These are phyloP conservation scores for Blastomussa wellsi DNA, from an alignment of 92 coral and sea anemone genomes.

Conservation along the genomic window DNA sequence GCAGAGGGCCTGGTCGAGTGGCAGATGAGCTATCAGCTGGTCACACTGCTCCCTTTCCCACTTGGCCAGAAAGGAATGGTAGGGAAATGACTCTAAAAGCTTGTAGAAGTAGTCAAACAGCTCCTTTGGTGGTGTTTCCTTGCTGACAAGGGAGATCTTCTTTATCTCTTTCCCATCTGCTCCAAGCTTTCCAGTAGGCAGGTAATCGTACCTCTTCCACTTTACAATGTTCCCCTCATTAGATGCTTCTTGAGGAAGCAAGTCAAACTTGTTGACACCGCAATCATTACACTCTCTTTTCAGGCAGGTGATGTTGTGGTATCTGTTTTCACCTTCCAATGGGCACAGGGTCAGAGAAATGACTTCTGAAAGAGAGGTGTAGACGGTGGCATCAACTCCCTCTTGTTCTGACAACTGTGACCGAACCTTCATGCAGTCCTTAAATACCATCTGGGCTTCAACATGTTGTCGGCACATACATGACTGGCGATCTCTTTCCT, in stretches of 20 bases:
- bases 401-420: no score
- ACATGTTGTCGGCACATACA: slow-evolving; percentile 16
- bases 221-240: no score
- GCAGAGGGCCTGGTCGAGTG: slow-evolving; percentile 17
- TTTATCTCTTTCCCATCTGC: slow-evolving; percentile 38
- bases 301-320: neutral
- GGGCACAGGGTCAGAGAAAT: neutral
- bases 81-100: slow-evolving; percentile 4
- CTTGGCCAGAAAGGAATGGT: slow-evolving; percentile 36
- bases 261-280: neutral
- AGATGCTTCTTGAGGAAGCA: neutral
- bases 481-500: slow-evolving; percentile 4
- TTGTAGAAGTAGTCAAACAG: slow-evolving; percentile 20
- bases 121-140: slow-evolving; percentile 25
- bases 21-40: slow-evolving; percentile 17
- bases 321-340: neutral
- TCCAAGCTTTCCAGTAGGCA: slow-evolving; percentile 17
- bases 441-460: slow-evolving; percentile 11
- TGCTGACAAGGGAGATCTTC: slow-evolving; percentile 21
- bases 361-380: slow-evolving; percentile 4
- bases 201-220: slow-evolving; percentile 25
- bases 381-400: no score
- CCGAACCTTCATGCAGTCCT: slow-evolving; percentile 33
- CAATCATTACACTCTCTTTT: slow-evolving; percentile 3
- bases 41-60: slow-evolving; percentile 38